Base-by-base conservation (phyloP, 2,888 invertebrate genomes). In the Rhyacophila evoluta region DNA sequence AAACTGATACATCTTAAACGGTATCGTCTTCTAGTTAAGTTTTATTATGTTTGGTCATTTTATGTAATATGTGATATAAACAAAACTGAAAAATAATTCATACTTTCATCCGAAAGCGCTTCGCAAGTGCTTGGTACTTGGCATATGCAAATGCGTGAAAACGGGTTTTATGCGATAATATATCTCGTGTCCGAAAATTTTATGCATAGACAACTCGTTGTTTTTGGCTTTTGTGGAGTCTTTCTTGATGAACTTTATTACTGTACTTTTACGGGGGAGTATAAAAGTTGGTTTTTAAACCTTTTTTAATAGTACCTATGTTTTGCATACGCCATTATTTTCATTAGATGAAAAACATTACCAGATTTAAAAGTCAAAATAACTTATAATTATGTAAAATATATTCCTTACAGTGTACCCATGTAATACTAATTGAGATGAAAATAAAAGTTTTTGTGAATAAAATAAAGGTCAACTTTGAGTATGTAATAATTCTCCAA, bases 31-130 rank as follows among this genome's bases (percentile, higher is more conserved):
- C 29, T 4, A 33, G 29, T 33, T 6, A 6, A 33, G 29, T 33
- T 6, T 33, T 2, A 33, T 33, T 33, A 2, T 4, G 29, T 33
- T 33, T 2, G 6, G 29, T 33, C 6, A 33, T 33, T 33, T 6
- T 4, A 33, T 33, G 6, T 33, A 33, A 33, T 33, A 33, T 6
- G 29, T 2, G 2, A 2, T 2, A 33, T 69, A 69, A 69, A 69
- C 69, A 69, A 69, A 69, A 28, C 15, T 1, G n/a, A 8, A 69
- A 69, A 69, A 69, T 69, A 29, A 69, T 69, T 69, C 69, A 69
- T 69, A n/a, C 69, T 29, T 69, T 33, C 69, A 15, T 28, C 69
- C 28, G 15, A 28, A 19, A 55, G 55, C 55, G 55, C 12, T 41
- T 15, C 19, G 41, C 15, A 41, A 41, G 38, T 38, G 29, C 29